These are phyloP conservation scores for Rhabdornis inornatus DNA, from an alignment of 2,113 vertebrate species.

Conservation along the genomic window DNA sequence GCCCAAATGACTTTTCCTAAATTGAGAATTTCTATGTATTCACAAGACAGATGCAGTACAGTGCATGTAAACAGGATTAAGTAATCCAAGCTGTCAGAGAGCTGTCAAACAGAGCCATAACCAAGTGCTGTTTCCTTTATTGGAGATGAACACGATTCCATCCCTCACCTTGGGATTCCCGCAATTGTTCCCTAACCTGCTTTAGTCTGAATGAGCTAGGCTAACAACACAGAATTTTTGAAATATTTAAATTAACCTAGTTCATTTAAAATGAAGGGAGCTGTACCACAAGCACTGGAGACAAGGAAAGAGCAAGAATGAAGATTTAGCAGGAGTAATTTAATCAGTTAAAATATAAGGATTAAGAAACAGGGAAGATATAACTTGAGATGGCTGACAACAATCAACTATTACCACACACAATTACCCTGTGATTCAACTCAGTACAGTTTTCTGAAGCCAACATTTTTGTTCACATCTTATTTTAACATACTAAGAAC, in stretches of 20 bases:
- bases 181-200: background rate
- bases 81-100: background rate
- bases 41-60: background rate
- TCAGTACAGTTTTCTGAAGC: background rate
- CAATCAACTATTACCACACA: background rate
- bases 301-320: background rate
- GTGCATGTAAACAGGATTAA: background rate
- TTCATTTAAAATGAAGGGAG: background rate
- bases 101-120: background rate
- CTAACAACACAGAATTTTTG: background rate
- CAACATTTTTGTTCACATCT: background rate
- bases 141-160: background rate
- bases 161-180: background rate
- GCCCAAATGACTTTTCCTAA: background rate
- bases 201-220: background rate
- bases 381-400: background rate
- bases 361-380: background rate
- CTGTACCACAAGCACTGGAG: background rate
- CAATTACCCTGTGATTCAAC: background rate
- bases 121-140: background rate
- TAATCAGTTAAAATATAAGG: background rate
- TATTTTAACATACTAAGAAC: background rate
- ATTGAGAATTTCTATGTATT: background rate
- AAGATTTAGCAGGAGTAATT: background rate
- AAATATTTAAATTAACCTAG: background rate